Percentiles rank a stretch among this genome's conserved stretches.
phyloP scores from a whole-genome alignment of 2,113 vertebrate genomes.

The Ailurus styani region DNA sequence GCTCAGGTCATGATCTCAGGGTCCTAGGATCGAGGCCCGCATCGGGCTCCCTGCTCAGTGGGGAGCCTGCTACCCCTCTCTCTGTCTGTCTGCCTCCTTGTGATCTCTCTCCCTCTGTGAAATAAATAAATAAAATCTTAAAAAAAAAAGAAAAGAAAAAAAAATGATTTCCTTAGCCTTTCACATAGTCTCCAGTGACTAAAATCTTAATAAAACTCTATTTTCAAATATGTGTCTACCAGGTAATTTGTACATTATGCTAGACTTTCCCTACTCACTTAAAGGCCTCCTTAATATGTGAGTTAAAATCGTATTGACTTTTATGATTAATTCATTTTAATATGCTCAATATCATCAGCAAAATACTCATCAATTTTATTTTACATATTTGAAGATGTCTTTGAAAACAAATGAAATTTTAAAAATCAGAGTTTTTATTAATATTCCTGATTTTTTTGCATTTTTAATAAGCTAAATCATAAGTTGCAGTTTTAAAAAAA shows the following conservation, averaged over 20 bases:
- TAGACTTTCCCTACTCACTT: neutral
- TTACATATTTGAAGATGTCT: neutral
- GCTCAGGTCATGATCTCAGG: no score
- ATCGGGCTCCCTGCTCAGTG: no score
- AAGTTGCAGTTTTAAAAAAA: neutral
- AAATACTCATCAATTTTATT: neutral
- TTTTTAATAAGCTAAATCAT: neutral
- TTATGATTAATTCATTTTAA: neutral
- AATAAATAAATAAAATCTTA: no score
- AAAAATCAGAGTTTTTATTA: neutral
- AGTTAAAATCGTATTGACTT: neutral
- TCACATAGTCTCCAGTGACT: neutral
- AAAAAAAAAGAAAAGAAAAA: neutral
- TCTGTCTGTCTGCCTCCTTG: no score
- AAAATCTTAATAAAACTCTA: neutral
- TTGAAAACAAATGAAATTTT: neutral
- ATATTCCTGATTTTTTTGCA: neutral
- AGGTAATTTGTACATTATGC: neutral
- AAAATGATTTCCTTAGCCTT: neutral
- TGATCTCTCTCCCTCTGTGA: no score
- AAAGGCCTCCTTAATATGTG: neutral
- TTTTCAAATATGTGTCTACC: neutral
- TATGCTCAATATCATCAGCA: neutral
- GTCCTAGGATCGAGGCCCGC: no score
- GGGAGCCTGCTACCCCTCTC: no score